Percentiles rank a stretch among this genome's conserved stretches.
phyloP scores from a whole-genome alignment of 2,113 vertebrate species.

The Oriolus oriolus region DNA sequence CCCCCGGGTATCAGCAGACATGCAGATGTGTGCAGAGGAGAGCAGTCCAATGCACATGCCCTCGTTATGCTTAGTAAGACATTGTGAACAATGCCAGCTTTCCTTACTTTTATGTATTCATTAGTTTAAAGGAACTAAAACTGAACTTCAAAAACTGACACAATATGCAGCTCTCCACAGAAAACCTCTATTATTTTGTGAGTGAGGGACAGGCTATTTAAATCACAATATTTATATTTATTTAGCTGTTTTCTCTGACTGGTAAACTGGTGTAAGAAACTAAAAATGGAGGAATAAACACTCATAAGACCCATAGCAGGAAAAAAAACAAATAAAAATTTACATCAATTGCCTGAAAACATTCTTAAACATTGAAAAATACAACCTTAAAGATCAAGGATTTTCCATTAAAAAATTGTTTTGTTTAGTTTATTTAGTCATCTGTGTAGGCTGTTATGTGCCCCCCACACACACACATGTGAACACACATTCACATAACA shows the following conservation, averaged over 20 bases:
- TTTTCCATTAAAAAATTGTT: not conserved
- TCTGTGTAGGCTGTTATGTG: not conserved
- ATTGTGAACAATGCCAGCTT: not conserved
- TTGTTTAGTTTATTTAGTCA: not conserved
- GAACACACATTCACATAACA: not conserved
- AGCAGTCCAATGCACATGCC: not conserved
- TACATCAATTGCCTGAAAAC: not conserved
- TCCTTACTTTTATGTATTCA: not conserved
- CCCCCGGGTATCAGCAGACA: not conserved
- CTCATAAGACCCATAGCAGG: not conserved
- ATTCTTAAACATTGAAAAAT: not conserved
- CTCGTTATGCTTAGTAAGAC: not conserved
- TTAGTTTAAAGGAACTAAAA: not conserved
- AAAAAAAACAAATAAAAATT: not conserved
- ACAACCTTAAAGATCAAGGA: not conserved
- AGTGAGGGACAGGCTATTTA: not conserved
- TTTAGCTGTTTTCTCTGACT: not conserved
- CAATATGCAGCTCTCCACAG: not conserved
- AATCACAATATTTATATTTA: not conserved
- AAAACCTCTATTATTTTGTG: not conserved
- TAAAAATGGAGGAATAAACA: not conserved
- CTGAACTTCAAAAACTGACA: not conserved
- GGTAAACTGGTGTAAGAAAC: not conserved
- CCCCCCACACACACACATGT: not conserved
- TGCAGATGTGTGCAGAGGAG: slow-evolving; percentile 33